phyloP scores from a whole-genome alignment of 2,888 invertebrate genomes.

The Eustalomyia histrio region DNA sequence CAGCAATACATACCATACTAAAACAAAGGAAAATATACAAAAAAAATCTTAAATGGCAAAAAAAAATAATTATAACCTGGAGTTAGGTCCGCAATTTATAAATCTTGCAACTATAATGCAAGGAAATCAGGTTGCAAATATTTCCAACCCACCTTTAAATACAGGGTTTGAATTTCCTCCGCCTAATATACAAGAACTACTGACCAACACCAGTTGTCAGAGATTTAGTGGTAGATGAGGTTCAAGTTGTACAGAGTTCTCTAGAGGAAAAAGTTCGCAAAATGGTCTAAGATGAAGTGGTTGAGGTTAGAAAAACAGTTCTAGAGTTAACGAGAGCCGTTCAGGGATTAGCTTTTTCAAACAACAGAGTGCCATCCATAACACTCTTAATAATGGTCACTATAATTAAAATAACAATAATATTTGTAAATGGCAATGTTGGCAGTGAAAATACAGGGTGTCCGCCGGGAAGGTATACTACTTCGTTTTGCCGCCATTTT shows the following conservation, averaged over 20 bases:
- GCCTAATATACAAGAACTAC: neutral
- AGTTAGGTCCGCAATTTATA: neutral
- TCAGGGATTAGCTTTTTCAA: too few species aligned
- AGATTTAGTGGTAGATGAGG: neutral
- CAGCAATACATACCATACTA: neutral
- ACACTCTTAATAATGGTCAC: too few species aligned
- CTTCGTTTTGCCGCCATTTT: too few species aligned
- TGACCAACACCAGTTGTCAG: neutral
- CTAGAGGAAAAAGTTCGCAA: neutral
- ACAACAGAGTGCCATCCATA: too few species aligned
- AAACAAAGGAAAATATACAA: neutral
- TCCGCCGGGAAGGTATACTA: too few species aligned
- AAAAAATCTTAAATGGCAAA: neutral
- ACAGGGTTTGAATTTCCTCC: too few species aligned
- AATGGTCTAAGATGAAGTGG: conserved; percentile 4
- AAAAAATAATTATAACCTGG: neutral
- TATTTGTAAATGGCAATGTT: too few species aligned
- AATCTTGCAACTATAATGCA: conserved; percentile 1
- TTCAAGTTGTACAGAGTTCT: neutral
- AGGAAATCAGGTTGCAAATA: neutral
- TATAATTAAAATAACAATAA: too few species aligned
- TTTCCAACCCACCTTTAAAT: too few species aligned
- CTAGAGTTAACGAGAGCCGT: neutral
- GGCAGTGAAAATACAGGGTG: too few species aligned
- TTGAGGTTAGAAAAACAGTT: neutral